phyloP scores from a whole-genome alignment of 2,113 vertebrate genomes.

The Pseudopipra pipra region DNA sequence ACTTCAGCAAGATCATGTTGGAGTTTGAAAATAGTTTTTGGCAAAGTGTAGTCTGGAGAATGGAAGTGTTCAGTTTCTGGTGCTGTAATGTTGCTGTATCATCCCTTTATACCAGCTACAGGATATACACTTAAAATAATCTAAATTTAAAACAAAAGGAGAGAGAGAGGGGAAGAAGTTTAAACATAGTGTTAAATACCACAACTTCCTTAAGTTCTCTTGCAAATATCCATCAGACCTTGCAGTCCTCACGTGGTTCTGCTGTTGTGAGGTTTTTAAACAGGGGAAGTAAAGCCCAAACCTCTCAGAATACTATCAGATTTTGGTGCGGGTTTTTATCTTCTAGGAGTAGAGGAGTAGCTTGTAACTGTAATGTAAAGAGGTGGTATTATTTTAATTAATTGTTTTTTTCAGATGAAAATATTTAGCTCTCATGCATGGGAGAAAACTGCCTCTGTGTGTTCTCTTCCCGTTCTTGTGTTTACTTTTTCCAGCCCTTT shows the following conservation, averaged over 20 bases:
- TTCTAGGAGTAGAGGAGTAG: neutral
- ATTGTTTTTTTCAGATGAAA: neutral
- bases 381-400: neutral
- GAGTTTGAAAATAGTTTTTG: neutral
- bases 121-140: neutral
- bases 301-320: neutral
- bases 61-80: neutral
- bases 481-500: neutral
- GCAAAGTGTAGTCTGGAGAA: neutral
- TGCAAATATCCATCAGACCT: neutral
- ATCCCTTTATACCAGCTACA: neutral
- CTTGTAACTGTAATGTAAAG: neutral
- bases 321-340: neutral
- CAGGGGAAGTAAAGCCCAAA: neutral
- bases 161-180: neutral
- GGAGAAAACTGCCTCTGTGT: neutral
- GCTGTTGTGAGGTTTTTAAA: neutral
- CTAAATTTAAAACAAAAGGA: neutral
- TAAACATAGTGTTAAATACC: neutral
- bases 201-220: neutral
- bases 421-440: neutral
- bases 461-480: neutral
- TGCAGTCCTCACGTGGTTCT: neutral
- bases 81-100: neutral
- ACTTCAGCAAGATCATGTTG: neutral